Evolutionary conservation across 2,888 invertebrate species (phyloP), one percentile per base, ranked within the genome.

Genomic region (Dynastes maya): DNA sequence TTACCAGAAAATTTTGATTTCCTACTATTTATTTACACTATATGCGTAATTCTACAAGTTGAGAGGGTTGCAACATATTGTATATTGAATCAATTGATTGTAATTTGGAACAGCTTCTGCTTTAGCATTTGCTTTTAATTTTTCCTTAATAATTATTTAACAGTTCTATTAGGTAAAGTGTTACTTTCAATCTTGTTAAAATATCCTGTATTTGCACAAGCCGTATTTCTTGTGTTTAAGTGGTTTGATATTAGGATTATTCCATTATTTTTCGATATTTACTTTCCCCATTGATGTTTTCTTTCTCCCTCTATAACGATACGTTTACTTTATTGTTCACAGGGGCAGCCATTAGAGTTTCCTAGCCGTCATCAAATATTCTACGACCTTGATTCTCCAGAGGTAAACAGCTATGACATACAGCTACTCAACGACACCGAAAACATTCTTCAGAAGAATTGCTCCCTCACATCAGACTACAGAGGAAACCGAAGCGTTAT

Each of bases 341-440:
- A 74, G 72, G 63, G 49, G 13, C 40, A 74, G 45, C 6, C 40
- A 61, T 61, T 74, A 22, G 9, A 11, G n/a, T 71, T 71, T 58
- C 58, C 71, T 0, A 6, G 5, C 27, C 45, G 61, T 22, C 45
- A 49, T 61, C 45, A 61, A 58, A 84, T 90, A 80, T 85, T 91
- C 80, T 87, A 85, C 76, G 91, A 91, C 78, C 85, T 86, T 5
- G 91, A 91, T 82, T 86, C 87, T 16, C 81, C 84, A 9, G 85
- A 82, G 13, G 89, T 88, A 53, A 91, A 90, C 82, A 84, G 85
- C 37, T 90, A 90, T 82, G 84, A 81, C 55, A 84, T 89, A 13
- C 83, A 83, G 32, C 84, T 90, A 53, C 82, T 89, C 6, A 86
- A 85, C 0, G 89, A 90, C 80, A 83, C 84, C 5, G 79, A 86